phyloP scores from a whole-genome alignment of 2,113 vertebrate species.

The Xerus inauris region DNA sequence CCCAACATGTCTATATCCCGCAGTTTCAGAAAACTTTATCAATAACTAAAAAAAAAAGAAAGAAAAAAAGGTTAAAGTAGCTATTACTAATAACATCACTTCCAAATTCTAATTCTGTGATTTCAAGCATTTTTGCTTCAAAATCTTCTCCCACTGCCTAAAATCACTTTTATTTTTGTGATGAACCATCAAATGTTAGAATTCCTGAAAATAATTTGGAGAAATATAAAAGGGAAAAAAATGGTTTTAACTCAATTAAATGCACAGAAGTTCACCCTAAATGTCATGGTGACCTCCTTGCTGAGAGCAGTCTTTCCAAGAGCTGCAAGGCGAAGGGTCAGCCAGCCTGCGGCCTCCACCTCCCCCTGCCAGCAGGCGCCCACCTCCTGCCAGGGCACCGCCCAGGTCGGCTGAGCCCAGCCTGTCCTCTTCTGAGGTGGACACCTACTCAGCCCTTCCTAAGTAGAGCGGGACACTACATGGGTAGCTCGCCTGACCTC shows the following conservation, averaged over 20 bases:
- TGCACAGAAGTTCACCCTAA: not conserved
- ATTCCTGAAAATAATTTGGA: constrained; percentile 11
- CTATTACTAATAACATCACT: not conserved
- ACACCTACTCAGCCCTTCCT: not conserved
- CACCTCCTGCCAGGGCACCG: not conserved
- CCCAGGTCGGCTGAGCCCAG: not conserved
- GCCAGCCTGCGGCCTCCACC: no score
- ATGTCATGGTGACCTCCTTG: not conserved
- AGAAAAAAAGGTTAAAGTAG: not conserved
- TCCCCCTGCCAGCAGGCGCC: not conserved
- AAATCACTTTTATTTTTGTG: not conserved
- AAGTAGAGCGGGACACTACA: not conserved
- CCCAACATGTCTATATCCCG: accelerated
- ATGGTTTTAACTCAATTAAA: not conserved
- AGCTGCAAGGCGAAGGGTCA: not conserved
- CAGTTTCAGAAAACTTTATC: not conserved
- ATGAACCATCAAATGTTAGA: constrained; percentile 31
- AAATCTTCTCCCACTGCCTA: not conserved
- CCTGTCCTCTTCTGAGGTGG: not conserved
- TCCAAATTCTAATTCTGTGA: not conserved
- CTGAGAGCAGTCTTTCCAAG: not conserved
- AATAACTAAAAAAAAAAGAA: not conserved
- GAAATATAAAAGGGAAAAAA: not conserved
- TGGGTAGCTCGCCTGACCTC: not conserved
- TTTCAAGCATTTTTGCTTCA: not conserved